Conservation (phyloP, 2,113 vertebrate genomes). For the Smithornis capensis region DNA sequence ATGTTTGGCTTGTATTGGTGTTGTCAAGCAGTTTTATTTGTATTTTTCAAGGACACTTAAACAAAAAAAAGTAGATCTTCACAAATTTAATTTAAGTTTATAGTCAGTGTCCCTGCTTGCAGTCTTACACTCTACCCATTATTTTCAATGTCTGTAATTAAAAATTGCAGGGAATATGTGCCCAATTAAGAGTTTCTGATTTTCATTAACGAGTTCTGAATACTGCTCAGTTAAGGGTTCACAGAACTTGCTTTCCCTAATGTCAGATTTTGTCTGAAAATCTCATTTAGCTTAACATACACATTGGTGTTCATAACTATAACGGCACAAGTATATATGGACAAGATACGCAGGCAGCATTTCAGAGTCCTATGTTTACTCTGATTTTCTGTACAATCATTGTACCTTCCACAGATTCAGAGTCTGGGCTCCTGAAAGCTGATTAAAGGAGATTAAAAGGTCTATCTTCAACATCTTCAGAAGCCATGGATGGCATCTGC, state of each 20-base stretch:
- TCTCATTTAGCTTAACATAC: constrained; percentile 18
- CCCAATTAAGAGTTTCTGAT: constrained; percentile 61
- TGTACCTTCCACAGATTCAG: constrained; percentile 53
- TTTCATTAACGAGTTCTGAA: constrained; percentile 66
- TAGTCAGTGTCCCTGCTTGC: constrained; percentile 21
- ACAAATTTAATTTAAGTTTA: constrained; percentile 66
- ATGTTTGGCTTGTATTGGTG: constrained; percentile 36
- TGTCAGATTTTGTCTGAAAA: constrained; percentile 52
- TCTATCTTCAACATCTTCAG: constrained; percentile 63
- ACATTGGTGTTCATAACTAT: neutral
- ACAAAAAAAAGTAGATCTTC: constrained; percentile 57
- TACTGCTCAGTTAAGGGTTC: constrained; percentile 58
- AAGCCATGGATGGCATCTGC: constrained; percentile 52
- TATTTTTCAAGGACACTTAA: constrained; percentile 70
- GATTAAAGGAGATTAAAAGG: constrained; percentile 70
- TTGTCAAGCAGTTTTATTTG: constrained; percentile 58
- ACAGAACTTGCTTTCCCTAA: constrained; percentile 42
- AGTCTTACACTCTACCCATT: constrained; percentile 19
- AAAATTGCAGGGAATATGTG: constrained; percentile 51
- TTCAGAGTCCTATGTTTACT: neutral
- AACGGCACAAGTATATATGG: neutral
- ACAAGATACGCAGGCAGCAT: neutral
- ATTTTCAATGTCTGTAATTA: constrained; percentile 63
- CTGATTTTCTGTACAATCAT: neutral
- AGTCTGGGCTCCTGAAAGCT: constrained; percentile 49